phyloP scores from a whole-genome alignment of 2,888 invertebrate species.

The Aporophyla nigra region DNA sequence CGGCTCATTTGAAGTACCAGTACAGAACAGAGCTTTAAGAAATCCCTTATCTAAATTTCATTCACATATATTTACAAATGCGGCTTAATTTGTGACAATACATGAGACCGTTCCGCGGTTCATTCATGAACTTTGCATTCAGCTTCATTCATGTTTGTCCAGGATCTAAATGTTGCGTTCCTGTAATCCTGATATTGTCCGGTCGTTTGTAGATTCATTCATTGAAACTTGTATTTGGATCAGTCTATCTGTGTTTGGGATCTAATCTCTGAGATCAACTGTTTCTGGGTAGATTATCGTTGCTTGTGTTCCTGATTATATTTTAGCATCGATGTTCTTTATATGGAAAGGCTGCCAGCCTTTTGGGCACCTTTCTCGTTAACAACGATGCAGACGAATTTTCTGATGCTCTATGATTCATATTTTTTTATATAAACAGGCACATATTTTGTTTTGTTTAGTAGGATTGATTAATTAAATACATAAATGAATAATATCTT shows the following conservation, averaged over 20 bases:
- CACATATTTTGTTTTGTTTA: too few species aligned
- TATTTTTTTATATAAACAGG: too few species aligned
- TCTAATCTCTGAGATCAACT: slow-evolving; percentile 40
- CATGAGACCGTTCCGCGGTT: slow-evolving; percentile 53
- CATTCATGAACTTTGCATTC: slow-evolving; percentile 73
- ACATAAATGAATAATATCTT: too few species aligned
- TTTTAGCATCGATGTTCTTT: not conserved
- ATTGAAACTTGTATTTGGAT: slow-evolving; percentile 66
- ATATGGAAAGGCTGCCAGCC: not conserved
- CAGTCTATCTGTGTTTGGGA: slow-evolving; percentile 53
- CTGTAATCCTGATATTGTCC: slow-evolving; percentile 73
- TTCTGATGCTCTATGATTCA: too few species aligned
- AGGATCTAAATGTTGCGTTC: slow-evolving; percentile 63
- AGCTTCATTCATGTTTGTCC: slow-evolving; percentile 76
- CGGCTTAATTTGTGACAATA: slow-evolving; percentile 72
- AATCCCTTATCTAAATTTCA: slow-evolving; percentile 70
- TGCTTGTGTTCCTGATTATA: slow-evolving; percentile 4
- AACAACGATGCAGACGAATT: too few species aligned
- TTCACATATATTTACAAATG: slow-evolving; percentile 87
- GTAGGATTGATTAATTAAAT: too few species aligned
- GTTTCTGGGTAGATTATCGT: slow-evolving; percentile 13
- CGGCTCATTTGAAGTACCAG: slow-evolving; percentile 64
- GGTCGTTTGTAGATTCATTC: slow-evolving; percentile 71
- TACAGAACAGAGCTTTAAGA: slow-evolving; percentile 26
- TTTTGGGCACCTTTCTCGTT: too few species aligned